Evolutionary conservation across 2,113 vertebrate species (phyloP).

Genomic region (Lycocorax pyrrhopterus): DNA sequence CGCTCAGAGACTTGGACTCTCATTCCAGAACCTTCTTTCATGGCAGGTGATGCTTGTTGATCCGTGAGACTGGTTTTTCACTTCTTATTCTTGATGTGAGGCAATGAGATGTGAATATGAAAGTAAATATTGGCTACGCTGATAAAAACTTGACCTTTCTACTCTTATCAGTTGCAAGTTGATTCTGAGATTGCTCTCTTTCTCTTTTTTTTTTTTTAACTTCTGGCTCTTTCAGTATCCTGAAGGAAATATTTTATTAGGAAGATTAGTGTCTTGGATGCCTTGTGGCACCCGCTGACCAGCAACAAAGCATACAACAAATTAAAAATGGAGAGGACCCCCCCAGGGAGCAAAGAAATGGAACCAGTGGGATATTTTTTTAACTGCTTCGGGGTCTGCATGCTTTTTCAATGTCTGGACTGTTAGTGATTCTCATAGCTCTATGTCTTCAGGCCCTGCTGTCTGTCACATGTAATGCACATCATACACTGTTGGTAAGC

Average conservation of each 20-base stretch:
- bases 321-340: background rate
- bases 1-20: background rate
- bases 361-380: background rate
- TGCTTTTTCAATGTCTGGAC: conserved; percentile 7
- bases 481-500: background rate
- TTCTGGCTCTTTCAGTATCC: background rate
- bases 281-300: background rate
- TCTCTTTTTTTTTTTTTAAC: background rate
- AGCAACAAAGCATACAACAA: conserved; percentile 19
- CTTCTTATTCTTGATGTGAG: conserved; percentile 31
- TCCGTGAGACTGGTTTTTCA: background rate
- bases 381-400: background rate
- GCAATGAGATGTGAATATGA: conserved; percentile 52
- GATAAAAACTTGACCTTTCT: conserved; percentile 48
- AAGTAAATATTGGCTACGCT: conserved; percentile 7
- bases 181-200: conserved; percentile 28
- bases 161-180: conserved; percentile 17
- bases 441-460: conserved; percentile 14
- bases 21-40: background rate
- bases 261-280: conserved; percentile 9
- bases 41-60: background rate
- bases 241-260: conserved; percentile 39
- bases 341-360: background rate
- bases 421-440: background rate
- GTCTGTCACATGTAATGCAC: conserved; percentile 6